These are phyloP conservation scores for Sigmodon hispidus DNA, from an alignment of 2,113 vertebrate species.

Conservation along the genomic window DNA sequence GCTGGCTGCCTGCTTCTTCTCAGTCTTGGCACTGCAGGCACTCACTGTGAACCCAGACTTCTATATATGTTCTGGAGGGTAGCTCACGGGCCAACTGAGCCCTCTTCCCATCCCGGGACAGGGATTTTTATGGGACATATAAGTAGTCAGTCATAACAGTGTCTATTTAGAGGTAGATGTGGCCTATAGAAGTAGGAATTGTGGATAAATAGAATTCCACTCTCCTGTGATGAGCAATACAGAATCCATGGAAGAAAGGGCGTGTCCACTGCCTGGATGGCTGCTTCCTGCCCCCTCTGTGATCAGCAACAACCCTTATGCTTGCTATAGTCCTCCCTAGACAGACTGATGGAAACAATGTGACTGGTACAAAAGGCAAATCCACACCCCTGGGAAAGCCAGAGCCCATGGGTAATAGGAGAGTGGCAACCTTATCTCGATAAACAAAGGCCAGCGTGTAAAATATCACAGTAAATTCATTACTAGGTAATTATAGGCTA, in stretches of 20 bases:
- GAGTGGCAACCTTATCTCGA: slow-evolving; percentile 20
- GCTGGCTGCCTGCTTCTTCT: background rate
- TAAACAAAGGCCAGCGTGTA: slow-evolving; percentile 34
- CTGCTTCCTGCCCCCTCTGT: background rate
- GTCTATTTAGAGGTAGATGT: background rate
- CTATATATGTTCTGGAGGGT: background rate
- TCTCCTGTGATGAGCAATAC: background rate
- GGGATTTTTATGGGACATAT: slow-evolving; percentile 33
- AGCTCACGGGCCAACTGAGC: background rate
- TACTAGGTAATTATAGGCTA: slow-evolving; percentile 70
- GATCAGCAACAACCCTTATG: background rate
- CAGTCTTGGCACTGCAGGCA: background rate
- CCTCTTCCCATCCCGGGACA: background rate
- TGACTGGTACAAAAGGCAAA: background rate
- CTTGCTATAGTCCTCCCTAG: background rate
- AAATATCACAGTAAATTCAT: slow-evolving; percentile 70
- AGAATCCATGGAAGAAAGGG: background rate
- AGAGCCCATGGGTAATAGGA: background rate
- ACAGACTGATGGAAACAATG: background rate
- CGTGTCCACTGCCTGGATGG: background rate
- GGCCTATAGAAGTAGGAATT: background rate
- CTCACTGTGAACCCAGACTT: background rate
- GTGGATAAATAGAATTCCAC: background rate
- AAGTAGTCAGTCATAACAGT: slow-evolving; percentile 41
- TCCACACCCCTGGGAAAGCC: background rate